Evolutionary conservation across 2,113 vertebrate genomes (phyloP), one percentile per base, ranked within the genome.

Genomic region (Mesembrinibis cayennensis): DNA sequence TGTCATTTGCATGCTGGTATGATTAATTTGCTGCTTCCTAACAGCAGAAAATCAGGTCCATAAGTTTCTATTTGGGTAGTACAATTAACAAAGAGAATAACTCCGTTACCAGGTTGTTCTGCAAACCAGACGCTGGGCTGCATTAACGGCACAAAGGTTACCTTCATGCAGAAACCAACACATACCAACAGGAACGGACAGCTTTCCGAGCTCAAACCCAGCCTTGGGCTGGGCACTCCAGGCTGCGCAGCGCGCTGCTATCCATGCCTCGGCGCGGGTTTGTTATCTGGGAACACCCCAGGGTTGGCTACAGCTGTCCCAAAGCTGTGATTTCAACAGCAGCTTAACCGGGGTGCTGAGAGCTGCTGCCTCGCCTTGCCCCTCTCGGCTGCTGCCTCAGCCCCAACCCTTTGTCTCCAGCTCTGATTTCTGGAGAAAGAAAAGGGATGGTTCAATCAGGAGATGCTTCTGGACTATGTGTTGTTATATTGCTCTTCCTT

Each of bases 151-250:
- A 40, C 32, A 63, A 55, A 65, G 40, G 47, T 74, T 49, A 16
- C 40, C 58, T 53, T 50, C 16, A 9, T 8, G 52, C 50, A n/a
- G 73, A 71, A 58, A 49, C 29, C 34, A 29, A 32, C 50, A 7
- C 22, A 2, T 5, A 17, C 55, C 49, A 11, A 3, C 1, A 0
- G 1, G 3, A 82, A 3, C 9, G 10, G 32, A 40, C 1, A 32
- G 49, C 53, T 53, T 21, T 11, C 49, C 1, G 2, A 26, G 76
- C 70, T 53, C 29, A 63, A 49, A 67, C 19, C 52, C 32, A 71
- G 90, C 88, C 56, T 67, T 44, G 71, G 59, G 13, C 8, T 1
- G 56, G 66, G 29, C 15, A 34, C 66, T 90, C 44, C 14, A 13
- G 63, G 53, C 44, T 32, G 13, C 1, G 0, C 65, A 70, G 89